Percentiles rank a stretch among this genome's conserved stretches.
Evolutionary conservation across 2,888 invertebrate species (phyloP).

Genomic region (Brachyopa scutellaris): DNA sequence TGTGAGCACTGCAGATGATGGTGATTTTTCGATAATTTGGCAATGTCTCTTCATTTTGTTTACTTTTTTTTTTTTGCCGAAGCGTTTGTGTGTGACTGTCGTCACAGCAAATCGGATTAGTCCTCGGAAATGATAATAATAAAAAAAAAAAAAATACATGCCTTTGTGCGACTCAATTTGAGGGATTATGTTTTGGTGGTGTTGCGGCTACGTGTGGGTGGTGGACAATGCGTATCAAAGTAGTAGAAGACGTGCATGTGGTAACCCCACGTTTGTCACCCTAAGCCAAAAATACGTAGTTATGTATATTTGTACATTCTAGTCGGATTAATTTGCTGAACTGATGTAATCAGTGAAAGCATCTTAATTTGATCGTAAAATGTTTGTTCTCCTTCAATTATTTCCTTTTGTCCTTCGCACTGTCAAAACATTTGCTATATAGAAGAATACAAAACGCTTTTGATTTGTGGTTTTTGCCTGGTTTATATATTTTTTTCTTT

Average conservation of each 20-base stretch:
- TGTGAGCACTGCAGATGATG: neutral
- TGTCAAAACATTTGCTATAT: constrained; percentile 31
- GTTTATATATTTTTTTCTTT: neutral
- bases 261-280: constrained; percentile 36
- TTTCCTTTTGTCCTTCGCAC: constrained; percentile 40
- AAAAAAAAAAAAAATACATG: constrained; percentile 28
- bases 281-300: constrained; percentile 22
- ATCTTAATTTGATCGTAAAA: constrained; percentile 53
- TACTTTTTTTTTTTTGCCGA: neutral
- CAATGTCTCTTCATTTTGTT: constrained; percentile 14
- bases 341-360: constrained; percentile 53
- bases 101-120: constrained; percentile 51
- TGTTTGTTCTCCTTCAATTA: constrained; percentile 49
- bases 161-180: constrained; percentile 43
- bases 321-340: constrained; percentile 64
- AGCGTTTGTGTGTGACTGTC: constrained; percentile 34
- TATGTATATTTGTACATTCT: constrained; percentile 33
- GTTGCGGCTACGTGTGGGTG: constrained; percentile 5
- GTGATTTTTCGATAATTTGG: constrained; percentile 37
- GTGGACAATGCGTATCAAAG: neutral
- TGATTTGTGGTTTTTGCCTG: constrained; percentile 44
- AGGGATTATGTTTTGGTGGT: constrained; percentile 39
- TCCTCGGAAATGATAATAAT: constrained; percentile 45
- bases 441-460: too few relatives aligned
- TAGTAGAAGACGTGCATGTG: constrained; percentile 14